Evolutionary conservation across 2,797 vertebrate species (phyloP), one percentile per base, ranked within the genome.

Genomic region (Trachurus trachurus): DNA sequence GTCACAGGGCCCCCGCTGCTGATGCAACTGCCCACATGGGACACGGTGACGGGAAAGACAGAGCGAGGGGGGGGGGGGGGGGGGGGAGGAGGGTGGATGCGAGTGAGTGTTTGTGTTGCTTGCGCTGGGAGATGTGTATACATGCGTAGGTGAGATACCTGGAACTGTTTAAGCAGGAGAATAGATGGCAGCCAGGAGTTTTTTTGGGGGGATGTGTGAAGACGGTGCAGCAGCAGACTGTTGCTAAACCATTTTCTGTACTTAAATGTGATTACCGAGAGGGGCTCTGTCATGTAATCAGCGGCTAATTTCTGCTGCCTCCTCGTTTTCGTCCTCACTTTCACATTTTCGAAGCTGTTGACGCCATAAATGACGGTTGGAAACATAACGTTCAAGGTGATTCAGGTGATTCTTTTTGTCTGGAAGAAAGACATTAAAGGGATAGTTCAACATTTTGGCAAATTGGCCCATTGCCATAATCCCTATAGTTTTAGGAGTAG

Each of bases 1-100:
- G 76, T 76, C 89, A 74, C 57, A 75, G 26, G 73, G 82, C 83
- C 76, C 60, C 19, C 9, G 17, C 65, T 63, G 84, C 84, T 93
- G 91, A 92, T 90, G 90, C 85, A 91, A 92, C 87, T 8, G 76
- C 71, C 64, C 88, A 85, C 88, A 76, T 37, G 90, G 88, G 91
- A 91, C 31, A 26, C 6, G 1, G 57, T 58, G 71, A 63, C 17
- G 59, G 54, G 42, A 47, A 56, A 31, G 26, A 26, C 1, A 26
- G 26, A 26, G 3, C 31, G 5, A 34, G 31, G 31, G 6, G 31
- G 31, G 54, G 12, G 0, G 50, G 57, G n/a, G n/a, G n/a, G n/a
- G n/a, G n/a, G n/a, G n/a, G n/a, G n/a, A n/a, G n/a, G n/a, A n/a
- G n/a, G 26, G 26, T 26, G 54, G 29, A 54, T 76, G 65, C 62